Evolutionary conservation across 2,113 vertebrate genomes (phyloP), one percentile per base, ranked within the genome.

Genomic region (Psilopsiagon aymara): DNA sequence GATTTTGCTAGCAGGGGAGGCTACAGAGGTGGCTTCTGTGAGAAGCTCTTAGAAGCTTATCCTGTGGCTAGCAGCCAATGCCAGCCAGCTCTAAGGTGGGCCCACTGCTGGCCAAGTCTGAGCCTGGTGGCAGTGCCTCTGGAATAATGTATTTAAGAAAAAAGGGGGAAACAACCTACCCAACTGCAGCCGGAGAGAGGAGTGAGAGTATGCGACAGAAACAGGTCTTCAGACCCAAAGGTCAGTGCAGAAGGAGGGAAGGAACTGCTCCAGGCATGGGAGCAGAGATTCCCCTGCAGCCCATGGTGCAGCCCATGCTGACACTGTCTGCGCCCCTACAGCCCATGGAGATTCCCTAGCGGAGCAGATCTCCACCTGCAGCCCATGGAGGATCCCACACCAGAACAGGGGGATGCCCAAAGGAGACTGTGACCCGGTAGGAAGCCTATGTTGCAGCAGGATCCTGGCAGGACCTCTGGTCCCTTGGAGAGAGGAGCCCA

Each of bases 191-290:
- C 35, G 7, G 55, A 76, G 8, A 74, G 29, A 70, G 15, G 5
- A 41, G 14, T 59, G n/a, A 59, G 55, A 70, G 6, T 5, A 39
- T 5, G 12, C 13, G 6, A 86, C 15, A 71, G 18, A 6, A 70
- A 27, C 9, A 75, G 3, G 9, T 14, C 25, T 29, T 13, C 25
- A n/a, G 21, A 7, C 4, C 1, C 53, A 16, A 10, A 35, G 16
- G 6, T 23, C 18, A 27, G 1, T 10, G 53, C 11, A 44, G 69
- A 24, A 78, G 41, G 3, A 79, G 33, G 11, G 37, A 6, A 44
- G 24, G 8, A 82, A 55, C 1, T 46, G 47, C 33, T 74, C 2
- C 41, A 83, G 24, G 3, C 4, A 0, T 0, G 0, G 0, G 19
- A 73, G 23, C 41, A 39, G 82, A 53, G 35, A 9, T 67, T 25